Percentiles rank a stretch among this genome's conserved stretches.
Conservation (phyloP, 2,797 vertebrate species). For the Sebastiscus tertius region DNA sequence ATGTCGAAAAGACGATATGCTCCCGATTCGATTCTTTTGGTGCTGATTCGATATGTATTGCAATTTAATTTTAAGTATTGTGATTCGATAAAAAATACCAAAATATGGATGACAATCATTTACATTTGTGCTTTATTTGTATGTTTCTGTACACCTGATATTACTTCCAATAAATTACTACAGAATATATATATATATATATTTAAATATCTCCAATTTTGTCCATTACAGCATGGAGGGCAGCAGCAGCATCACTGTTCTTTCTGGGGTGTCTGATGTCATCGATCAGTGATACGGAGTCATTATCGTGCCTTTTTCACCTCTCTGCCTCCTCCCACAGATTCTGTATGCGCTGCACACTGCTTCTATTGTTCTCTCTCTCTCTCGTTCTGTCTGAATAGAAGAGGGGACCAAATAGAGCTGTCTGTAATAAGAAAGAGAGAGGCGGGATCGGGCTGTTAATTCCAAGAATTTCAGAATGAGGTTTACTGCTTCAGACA, state of each 20-base stretch:
- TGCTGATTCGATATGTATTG: too few relatives aligned
- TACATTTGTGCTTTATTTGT: too few relatives aligned
- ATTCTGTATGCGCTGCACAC: slow-evolving; percentile 1
- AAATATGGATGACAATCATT: too few relatives aligned
- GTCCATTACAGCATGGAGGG: too few relatives aligned
- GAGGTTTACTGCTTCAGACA: slow-evolving; percentile 52
- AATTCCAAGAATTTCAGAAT: slow-evolving; percentile 50
- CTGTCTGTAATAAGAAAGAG: slow-evolving; percentile 25
- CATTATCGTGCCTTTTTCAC: neutral
- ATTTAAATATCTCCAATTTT: too few relatives aligned
- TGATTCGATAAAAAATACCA: too few relatives aligned
- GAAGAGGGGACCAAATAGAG: slow-evolving; percentile 30
- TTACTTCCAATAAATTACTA: too few relatives aligned
- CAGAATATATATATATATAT: too few relatives aligned
- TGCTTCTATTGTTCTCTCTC: neutral
- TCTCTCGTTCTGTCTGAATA: slow-evolving; percentile 20
- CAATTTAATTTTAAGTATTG: too few relatives aligned
- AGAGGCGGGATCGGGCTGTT: slow-evolving; percentile 31
- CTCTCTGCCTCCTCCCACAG: neutral
- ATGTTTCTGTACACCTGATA: too few relatives aligned
- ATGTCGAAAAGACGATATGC: neutral
- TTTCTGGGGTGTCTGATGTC: neutral
- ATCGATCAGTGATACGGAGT: neutral
- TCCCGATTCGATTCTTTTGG: too few relatives aligned
- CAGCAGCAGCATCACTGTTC: neutral